Percentiles rank a stretch among this genome's conserved stretches.
Evolutionary conservation across 1,140 invertebrate genomes (phyloP).

Genomic region (Dreissena polymorpha): DNA sequence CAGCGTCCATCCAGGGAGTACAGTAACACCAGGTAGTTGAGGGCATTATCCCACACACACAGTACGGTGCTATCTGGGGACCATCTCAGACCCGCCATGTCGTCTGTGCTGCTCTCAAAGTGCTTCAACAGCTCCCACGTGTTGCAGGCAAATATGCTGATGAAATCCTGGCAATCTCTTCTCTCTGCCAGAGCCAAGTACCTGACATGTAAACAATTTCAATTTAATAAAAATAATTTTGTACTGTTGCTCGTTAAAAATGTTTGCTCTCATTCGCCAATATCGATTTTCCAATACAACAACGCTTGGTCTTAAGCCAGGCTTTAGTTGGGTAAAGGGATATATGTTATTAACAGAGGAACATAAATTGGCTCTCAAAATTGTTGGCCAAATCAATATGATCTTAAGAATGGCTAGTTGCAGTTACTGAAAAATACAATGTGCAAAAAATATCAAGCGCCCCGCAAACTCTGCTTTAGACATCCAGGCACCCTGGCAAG

Average conservation of each 20-base stretch:
- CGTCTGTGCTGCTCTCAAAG: constrained; percentile 79
- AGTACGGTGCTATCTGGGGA: constrained; percentile 78
- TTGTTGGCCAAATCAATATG: too few species aligned
- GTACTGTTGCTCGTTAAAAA: background rate
- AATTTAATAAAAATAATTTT: background rate
- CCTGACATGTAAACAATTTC: constrained; percentile 15
- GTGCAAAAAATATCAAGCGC: too few species aligned
- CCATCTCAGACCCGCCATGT: constrained; percentile 79
- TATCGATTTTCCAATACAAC: too few species aligned
- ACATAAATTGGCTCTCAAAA: too few species aligned
- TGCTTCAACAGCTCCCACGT: constrained; percentile 81
- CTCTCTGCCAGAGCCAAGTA: constrained; percentile 81
- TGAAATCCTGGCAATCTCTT: constrained; percentile 80
- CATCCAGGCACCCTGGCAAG: too few species aligned
- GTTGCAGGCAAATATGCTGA: constrained; percentile 80
- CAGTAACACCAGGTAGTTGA: constrained; percentile 78
- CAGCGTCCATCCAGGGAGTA: constrained; percentile 80
- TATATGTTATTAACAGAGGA: too few species aligned
- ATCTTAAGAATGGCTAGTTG: too few species aligned
- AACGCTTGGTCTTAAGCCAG: too few species aligned
- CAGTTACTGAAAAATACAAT: too few species aligned
- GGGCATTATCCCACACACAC: constrained; percentile 78
- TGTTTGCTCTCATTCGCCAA: too few species aligned
- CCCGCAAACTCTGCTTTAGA: too few species aligned
- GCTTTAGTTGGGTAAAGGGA: too few species aligned